Evolutionary conservation across 2,888 invertebrate genomes (phyloP).

Genomic region (Agrochola circellaris): DNA sequence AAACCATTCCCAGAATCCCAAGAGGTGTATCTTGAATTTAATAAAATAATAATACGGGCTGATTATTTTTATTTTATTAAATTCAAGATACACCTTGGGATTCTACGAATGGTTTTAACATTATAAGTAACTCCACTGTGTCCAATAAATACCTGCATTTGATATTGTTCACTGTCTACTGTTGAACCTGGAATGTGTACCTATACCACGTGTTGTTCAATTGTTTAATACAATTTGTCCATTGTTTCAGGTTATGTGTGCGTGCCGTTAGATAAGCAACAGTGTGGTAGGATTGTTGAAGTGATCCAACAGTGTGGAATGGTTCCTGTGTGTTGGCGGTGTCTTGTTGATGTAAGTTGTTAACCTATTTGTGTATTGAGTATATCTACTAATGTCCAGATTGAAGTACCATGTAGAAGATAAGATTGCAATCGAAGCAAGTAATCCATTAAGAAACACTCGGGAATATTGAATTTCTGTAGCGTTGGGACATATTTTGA

Average conservation of each 20-base stretch:
- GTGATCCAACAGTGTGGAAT: slow-evolving; percentile 87
- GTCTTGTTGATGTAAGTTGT: slow-evolving; percentile 86
- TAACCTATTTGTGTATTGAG: slow-evolving; percentile 25
- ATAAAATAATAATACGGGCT: neutral
- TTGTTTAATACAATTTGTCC: slow-evolving; percentile 66
- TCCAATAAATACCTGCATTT: slow-evolving; percentile 1
- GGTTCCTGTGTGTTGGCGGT: slow-evolving; percentile 87
- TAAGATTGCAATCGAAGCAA: slow-evolving; percentile 30
- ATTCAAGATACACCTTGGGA: too few relatives aligned
- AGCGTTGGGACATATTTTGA: neutral
- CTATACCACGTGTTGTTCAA: slow-evolving; percentile 51
- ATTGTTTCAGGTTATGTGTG: slow-evolving; percentile 89
- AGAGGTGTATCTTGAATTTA: neutral
- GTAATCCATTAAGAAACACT: slow-evolving; percentile 36
- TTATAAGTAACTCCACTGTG: neutral
- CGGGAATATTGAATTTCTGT: slow-evolving; percentile 21
- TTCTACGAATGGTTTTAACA: neutral
- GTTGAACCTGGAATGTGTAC: slow-evolving; percentile 39
- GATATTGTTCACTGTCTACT: slow-evolving; percentile 35
- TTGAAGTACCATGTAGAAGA: slow-evolving; percentile 18
- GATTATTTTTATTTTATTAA: neutral
- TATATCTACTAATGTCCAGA: neutral
- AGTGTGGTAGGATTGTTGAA: slow-evolving; percentile 81
- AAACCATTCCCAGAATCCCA: neutral
- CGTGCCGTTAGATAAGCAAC: slow-evolving; percentile 85